A percentile compares a stretch with the other conserved stretches of the same genome.
phyloP scores from a whole-genome alignment of 2,888 invertebrate species.

The Chrysopilus asiliformis region DNA sequence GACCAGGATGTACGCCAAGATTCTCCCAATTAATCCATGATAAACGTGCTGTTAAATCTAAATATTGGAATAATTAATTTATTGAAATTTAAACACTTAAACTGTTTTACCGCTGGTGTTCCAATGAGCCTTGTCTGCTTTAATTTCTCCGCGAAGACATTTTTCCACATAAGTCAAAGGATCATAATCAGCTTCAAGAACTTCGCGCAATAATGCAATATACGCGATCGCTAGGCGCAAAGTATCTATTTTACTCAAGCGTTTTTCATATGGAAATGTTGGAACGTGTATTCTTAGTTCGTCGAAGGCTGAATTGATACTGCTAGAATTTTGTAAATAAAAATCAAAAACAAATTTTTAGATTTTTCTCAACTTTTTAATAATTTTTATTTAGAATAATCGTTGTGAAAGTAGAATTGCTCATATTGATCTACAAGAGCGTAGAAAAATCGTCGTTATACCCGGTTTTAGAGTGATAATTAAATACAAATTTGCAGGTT shows the following conservation, averaged over 20 bases:
- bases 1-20: conserved; percentile 82
- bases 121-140: conserved; percentile 83
- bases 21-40: conserved; percentile 99
- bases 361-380: too few relatives aligned
- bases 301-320: conserved; percentile 99
- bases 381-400: too few relatives aligned
- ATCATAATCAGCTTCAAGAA: conserved; percentile 76
- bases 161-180: conserved; percentile 89
- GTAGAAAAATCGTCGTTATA: too few relatives aligned
- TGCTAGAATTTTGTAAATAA: conserved; percentile 68
- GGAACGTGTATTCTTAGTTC: conserved; percentile 95
- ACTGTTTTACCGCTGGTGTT: conserved; percentile 67
- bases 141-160: conserved; percentile 79
- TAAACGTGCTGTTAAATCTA: conserved; percentile 90
- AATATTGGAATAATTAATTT: too few relatives aligned
- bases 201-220: conserved; percentile 84
- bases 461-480: conserved; percentile 17
- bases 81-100: not conserved
- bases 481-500: too few relatives aligned
- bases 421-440: too few relatives aligned
- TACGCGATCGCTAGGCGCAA: conserved; percentile 93
- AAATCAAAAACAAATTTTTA: too few relatives aligned
- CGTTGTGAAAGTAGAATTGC: too few relatives aligned
- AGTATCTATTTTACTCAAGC: conserved; percentile 97
- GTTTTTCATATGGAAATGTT: conserved; percentile 97